Evolutionary conservation across 2,888 invertebrate genomes (phyloP), one percentile per base, ranked within the genome.

Genomic region (Sinelater perroti): DNA sequence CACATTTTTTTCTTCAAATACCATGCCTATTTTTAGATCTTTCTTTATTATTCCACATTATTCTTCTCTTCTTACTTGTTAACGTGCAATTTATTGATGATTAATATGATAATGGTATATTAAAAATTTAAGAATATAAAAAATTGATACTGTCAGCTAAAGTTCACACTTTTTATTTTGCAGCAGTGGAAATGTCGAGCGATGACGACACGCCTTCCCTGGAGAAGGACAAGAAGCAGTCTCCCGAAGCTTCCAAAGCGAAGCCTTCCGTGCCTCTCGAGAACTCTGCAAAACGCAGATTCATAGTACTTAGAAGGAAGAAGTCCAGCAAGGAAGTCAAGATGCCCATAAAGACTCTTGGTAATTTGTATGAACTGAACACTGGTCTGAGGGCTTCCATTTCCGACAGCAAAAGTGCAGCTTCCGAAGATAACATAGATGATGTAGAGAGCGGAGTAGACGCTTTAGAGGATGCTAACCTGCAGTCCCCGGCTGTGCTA

Each of bases 111-210:
- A n/a, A n/a, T n/a, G n/a, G n/a, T n/a, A n/a, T n/a, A n/a, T n/a
- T n/a, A n/a, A n/a, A n/a, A n/a, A n/a, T n/a, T n/a, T n/a, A n/a
- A n/a, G n/a, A n/a, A n/a, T n/a, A n/a, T n/a, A n/a, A n/a, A n/a
- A n/a, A n/a, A n/a, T n/a, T n/a, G n/a, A n/a, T n/a, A n/a, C n/a
- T n/a, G n/a, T n/a, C n/a, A n/a, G n/a, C n/a, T n/a, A n/a, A n/a
- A n/a, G n/a, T n/a, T n/a, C n/a, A n/a, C n/a, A n/a, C n/a, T n/a
- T n/a, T n/a, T 61, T 40, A 10, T 30, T 30, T 30, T 30, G 10
- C 8, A 20, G 13, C 56, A 74, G 72, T 78, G 57, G 70, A 80
- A 74, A 72, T 83, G 83, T 75, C 79, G 0, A 81, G 80, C 59
- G 75, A 78, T 45, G 76, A 78, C 26, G 79, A 79, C 18, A 75